These are phyloP conservation scores for Thymelicus acteon DNA, from an alignment of 2,888 invertebrate genomes.

Conservation along the genomic window DNA sequence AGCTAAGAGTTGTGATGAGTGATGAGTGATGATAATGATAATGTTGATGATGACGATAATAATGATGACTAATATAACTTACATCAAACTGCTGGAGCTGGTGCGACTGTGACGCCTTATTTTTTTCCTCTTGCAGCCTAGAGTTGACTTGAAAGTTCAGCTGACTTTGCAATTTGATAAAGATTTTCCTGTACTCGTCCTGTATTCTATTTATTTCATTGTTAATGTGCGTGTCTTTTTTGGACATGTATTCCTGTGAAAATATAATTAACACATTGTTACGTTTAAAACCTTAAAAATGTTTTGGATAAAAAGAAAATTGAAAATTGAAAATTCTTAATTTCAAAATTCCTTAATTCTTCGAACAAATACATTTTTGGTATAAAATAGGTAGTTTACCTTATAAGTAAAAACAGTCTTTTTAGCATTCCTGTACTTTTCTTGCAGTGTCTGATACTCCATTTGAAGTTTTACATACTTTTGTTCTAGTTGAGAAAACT, in stretches of 20 bases:
- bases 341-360: background rate
- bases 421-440: constrained; percentile 87
- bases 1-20: no score
- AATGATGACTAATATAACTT: constrained; percentile 36
- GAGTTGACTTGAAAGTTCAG: constrained; percentile 75
- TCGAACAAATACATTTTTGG: no score
- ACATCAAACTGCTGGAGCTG: constrained; percentile 61
- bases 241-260: constrained; percentile 85
- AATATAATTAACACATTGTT: no score
- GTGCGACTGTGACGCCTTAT: constrained; percentile 51
- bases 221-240: constrained; percentile 86
- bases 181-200: constrained; percentile 84
- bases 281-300: no score
- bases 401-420: constrained; percentile 87
- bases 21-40: no score
- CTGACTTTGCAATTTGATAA: constrained; percentile 81
- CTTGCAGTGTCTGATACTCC: constrained; percentile 79
- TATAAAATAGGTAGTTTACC: constrained; percentile 55
- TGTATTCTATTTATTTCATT: constrained; percentile 87
- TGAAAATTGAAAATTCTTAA: background rate
- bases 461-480: constrained; percentile 62
- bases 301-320: no score
- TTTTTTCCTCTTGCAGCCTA: constrained; percentile 70
- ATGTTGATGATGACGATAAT: no score
- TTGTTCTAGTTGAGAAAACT: constrained; percentile 73